Conservation (phyloP, 2,797 vertebrate species). For the Mus minutoides region DNA sequence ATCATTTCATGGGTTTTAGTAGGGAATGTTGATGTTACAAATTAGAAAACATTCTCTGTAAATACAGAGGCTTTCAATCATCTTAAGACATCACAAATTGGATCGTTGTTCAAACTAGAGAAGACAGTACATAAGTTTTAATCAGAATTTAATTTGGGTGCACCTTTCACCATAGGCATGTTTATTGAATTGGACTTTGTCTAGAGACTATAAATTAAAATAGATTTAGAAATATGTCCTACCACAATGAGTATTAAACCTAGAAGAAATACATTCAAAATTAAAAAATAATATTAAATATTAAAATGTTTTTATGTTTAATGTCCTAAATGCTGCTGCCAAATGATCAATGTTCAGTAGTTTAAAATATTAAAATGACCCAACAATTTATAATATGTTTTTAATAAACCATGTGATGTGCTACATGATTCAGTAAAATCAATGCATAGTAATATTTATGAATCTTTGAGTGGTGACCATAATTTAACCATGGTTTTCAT, state of each 20-base stretch:
- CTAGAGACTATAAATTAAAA: background rate
- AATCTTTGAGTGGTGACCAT: background rate
- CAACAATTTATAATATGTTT: conserved; percentile 33
- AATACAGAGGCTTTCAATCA: conserved; percentile 9
- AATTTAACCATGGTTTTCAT: conserved; percentile 23
- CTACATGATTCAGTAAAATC: conserved; percentile 38
- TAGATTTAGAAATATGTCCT: background rate
- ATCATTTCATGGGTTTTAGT: background rate
- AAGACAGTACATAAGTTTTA: conserved; percentile 41
- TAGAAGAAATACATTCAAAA: conserved; percentile 7
- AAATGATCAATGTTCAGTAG: background rate
- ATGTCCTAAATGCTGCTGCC: background rate
- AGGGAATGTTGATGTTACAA: conserved; percentile 56
- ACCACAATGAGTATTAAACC: conserved; percentile 15
- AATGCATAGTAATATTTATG: background rate
- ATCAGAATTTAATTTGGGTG: conserved; percentile 53
- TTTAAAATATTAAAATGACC: conserved; percentile 15
- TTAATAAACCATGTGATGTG: background rate
- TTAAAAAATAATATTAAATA: background rate
- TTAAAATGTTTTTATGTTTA: conserved; percentile 49
- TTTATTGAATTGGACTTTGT: background rate
- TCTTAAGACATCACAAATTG: conserved; percentile 25
- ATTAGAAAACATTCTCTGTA: conserved; percentile 59
- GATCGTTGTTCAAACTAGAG: background rate
- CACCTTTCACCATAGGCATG: background rate